Conservation (phyloP, 2,113 vertebrate species). For the Rallus limicola region DNA sequence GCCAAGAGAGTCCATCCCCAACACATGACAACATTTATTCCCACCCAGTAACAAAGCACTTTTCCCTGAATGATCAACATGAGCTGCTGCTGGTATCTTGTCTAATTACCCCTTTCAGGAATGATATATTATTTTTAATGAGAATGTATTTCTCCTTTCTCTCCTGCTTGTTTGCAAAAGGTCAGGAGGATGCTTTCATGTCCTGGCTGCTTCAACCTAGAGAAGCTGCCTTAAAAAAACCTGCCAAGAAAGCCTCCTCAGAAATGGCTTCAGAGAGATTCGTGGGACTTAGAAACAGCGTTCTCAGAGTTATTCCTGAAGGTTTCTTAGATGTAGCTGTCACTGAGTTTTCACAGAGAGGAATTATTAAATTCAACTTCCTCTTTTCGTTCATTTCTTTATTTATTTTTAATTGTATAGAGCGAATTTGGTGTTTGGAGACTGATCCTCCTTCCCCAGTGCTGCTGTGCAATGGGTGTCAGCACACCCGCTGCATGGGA, state of each 20-base stretch:
- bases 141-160: neutral
- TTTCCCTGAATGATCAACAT: neutral
- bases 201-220: neutral
- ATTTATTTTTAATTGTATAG: neutral
- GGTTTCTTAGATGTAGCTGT: neutral
- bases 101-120: neutral
- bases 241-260: neutral
- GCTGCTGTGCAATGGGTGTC: neutral
- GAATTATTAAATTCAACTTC: neutral
- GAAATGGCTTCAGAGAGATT: neutral
- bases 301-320: neutral
- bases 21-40: neutral
- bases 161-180: neutral
- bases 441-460: neutral
- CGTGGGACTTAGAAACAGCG: fast-evolving
- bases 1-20: neutral
- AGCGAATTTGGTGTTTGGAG: neutral
- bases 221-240: neutral
- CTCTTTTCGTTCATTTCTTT: neutral
- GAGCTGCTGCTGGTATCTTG: neutral
- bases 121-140: neutral
- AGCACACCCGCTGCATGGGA: fast-evolving
- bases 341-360: neutral
- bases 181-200: neutral
- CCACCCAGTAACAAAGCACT: neutral